Evolutionary conservation across 1,140 invertebrate genomes (phyloP), one percentile per base, ranked within the genome.

Genomic region (Drosophila nikananu): DNA sequence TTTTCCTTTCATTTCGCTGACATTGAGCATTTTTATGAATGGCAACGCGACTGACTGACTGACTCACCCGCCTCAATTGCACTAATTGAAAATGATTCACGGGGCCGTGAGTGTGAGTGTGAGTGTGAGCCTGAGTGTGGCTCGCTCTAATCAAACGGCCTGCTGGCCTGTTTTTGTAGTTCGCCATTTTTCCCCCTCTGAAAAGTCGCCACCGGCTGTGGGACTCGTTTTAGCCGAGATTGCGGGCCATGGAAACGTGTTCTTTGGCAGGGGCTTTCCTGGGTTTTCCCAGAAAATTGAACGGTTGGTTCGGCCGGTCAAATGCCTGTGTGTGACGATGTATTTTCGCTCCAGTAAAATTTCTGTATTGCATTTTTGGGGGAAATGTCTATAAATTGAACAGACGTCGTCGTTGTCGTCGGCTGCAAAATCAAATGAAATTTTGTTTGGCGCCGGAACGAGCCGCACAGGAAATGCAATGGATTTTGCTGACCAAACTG

Each of bases 61-160:
- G 62, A 77, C 30, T 77, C 72, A 77, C 71, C 23, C 59, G 59
- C 52, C 62, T 71, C 76, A 86, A 81, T 82, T 81, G 76, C 80
- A 67, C 84, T 89, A 89, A 87, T 89, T 89, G 83, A 87, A 83
- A 82, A 86, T 87, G 83, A 86, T 83, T 86, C 83, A 86, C 61
- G 70, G 17, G 48, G 49, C 59, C 44, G 27, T 32, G 49, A 67
- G 48, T 54, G 67, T 44, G 32, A 49, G 46, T 23, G 27, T 3
- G 52, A 32, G 30, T 32, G 65, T 49, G 30, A 54, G 46, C 17
- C 19, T 21, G 52, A 23, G 52, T 73, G 71, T 44, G 41, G 49
- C 39, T 39, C 48, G 35, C 55, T 64, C 35, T 51, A 77, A 77
- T 77, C 74, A 77, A 77, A 73, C 67, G 30, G 61, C 54, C 54